phyloP scores from a whole-genome alignment of 2,113 vertebrate species.

The Brachyhypopomus occidentalis region DNA sequence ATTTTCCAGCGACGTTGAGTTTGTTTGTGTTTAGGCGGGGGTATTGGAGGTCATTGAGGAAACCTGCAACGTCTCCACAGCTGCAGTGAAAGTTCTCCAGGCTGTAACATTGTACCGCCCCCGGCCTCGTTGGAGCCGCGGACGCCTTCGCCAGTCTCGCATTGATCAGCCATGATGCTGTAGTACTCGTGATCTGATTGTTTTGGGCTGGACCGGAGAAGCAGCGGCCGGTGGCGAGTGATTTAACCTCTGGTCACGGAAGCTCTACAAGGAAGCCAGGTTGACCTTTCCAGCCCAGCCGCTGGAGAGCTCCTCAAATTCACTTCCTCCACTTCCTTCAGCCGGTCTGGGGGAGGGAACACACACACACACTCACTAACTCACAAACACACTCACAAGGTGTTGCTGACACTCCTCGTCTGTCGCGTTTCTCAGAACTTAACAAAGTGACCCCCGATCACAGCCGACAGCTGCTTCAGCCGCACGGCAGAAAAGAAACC shows the following conservation, averaged over 20 bases:
- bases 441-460: conserved; percentile 68
- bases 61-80: too few relatives aligned
- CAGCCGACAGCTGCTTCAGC: conserved; percentile 59
- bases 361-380: conserved; percentile 18
- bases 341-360: conserved; percentile 54
- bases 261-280: conserved; percentile 80
- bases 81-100: too few relatives aligned
- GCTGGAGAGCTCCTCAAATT: conserved; percentile 66
- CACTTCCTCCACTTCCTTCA: conserved; percentile 51
- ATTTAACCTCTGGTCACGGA: conserved; percentile 78
- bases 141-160: conserved; percentile 21
- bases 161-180: conserved; percentile 59
- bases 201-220: conserved; percentile 73
- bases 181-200: conserved; percentile 82
- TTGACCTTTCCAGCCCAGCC: conserved; percentile 76
- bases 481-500: conserved; percentile 11
- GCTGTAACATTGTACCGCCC: too few relatives aligned
- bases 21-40: too few relatives aligned
- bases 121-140: too few relatives aligned
- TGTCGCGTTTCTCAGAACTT: conserved; percentile 57
- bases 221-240: conserved; percentile 69
- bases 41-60: too few relatives aligned
- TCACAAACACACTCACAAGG: conserved; percentile 28
- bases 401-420: conserved; percentile 50
- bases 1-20: too few relatives aligned